A percentile compares a stretch with the other conserved stretches of the same genome.
Evolutionary conservation across 2,797 vertebrate species (phyloP).

Genomic region (Glossophaga mutica): DNA sequence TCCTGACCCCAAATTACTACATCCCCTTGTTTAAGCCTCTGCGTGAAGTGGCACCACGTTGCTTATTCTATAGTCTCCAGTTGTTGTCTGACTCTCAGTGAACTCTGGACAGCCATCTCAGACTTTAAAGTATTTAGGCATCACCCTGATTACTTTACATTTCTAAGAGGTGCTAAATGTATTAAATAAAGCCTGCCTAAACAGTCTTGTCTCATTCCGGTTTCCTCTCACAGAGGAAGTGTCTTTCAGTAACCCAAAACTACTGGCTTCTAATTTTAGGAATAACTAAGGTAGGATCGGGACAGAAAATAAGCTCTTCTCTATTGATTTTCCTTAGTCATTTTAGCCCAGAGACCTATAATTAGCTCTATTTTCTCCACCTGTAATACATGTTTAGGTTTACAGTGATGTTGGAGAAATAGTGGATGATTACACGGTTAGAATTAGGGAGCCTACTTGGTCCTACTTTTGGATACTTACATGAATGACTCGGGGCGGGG

Average conservation of each 20-base stretch:
- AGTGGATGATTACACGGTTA: background rate
- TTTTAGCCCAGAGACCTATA: slow-evolving; percentile 45
- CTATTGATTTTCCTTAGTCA: slow-evolving; percentile 61
- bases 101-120: slow-evolving; percentile 2
- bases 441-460: background rate
- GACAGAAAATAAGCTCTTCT: slow-evolving; percentile 58
- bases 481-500: background rate
- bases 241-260: slow-evolving; percentile 64
- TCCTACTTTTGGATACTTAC: background rate
- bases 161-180: slow-evolving; percentile 46
- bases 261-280: slow-evolving; percentile 71
- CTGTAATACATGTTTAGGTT: slow-evolving; percentile 59
- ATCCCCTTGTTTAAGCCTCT: background rate
- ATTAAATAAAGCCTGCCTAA: slow-evolving; percentile 58
- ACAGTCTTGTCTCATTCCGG: slow-evolving; percentile 49
- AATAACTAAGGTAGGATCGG: slow-evolving; percentile 45
- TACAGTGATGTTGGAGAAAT: slow-evolving; percentile 12
- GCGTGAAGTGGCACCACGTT: background rate
- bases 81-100: slow-evolving; percentile 8
- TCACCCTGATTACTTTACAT: background rate
- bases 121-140: slow-evolving; percentile 45
- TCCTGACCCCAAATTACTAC: slow-evolving; percentile 5
- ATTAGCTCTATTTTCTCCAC: slow-evolving; percentile 70
- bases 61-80: background rate
- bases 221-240: slow-evolving; percentile 57